Base-by-base conservation (phyloP, 2,888 invertebrate genomes). In the Mythimna albipuncta region DNA sequence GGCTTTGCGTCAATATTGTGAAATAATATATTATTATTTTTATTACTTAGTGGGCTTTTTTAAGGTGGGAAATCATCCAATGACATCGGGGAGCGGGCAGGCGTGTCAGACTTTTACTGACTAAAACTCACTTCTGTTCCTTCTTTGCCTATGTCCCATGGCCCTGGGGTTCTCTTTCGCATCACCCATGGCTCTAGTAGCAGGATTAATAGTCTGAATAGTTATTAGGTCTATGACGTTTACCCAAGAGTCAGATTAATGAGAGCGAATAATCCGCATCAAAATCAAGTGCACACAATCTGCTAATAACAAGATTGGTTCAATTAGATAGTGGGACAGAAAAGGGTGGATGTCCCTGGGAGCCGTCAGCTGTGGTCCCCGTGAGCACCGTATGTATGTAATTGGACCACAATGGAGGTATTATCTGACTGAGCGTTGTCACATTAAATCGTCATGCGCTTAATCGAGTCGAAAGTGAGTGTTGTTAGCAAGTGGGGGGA, bases 401-500 rank as follows among this genome's bases (percentile, higher is more conserved):
- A 94, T 94, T 93, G 94, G 87, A 79, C 86, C 85, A 92, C 92
- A 94, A 93, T 91, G 84, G 89, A 74, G 84, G 89, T 87, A 90
- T 93, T 92, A 94, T 94, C 92, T 91, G 89, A 89, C 89, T 88
- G 88, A 91, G 88, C 85, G 92, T 93, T 95, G 95, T 95, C 94
- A 93, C 89, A 91, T 94, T 91, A 87, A 89, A 93, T 94, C 89
- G 91, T 94, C 92, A 92, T 91, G 87, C 93, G 93, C 91, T 91
- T 90, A 91, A 93, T 93, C 91, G 90, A 92, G 87, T 90, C 84
- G 89, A 92, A 93, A 92, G 88, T 89, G 88, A 91, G 85, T 86
- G 86, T 85, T 81, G 68, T 80, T 72, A 70, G 81, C 64, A 75
- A 64, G 64, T 63, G 55, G 58, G 58, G 66, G 41, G 69, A 35